Percentiles rank a stretch among this genome's conserved stretches.
Evolutionary conservation across 92 coral and sea anemone genomes (phyloP).

Genomic region (Palythoa grandis): DNA sequence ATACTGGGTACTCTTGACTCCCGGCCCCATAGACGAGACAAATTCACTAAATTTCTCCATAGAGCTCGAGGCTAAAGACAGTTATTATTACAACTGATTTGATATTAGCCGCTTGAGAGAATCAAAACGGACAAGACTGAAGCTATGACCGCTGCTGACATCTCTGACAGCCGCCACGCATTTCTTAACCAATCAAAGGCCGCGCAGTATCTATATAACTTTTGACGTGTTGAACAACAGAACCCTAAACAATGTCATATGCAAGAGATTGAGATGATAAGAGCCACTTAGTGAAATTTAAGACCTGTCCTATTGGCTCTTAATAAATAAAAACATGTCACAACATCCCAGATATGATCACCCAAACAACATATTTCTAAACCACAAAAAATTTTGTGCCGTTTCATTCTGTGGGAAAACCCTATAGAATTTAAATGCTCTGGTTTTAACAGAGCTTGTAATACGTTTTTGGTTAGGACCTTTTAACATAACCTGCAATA

Average conservation of each 20-base stretch:
- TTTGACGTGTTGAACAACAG: constrained; percentile 34
- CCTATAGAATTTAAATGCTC: neutral
- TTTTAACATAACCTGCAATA: neutral
- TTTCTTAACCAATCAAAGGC: constrained; percentile 44
- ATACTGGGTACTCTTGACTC: constrained; percentile 55
- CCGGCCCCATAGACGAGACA: constrained; percentile 77
- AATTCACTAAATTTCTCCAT: constrained; percentile 96
- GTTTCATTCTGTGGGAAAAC: neutral
- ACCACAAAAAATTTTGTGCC: neutral
- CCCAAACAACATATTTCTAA: constrained; percentile 11
- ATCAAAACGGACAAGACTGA: constrained; percentile 16
- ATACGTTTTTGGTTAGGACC: neutral
- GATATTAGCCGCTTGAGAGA: constrained; percentile 42
- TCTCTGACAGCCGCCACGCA: constrained; percentile 56
- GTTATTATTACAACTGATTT: constrained; percentile 44
- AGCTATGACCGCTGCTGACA: constrained; percentile 40
- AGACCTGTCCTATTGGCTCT: constrained; percentile 40
- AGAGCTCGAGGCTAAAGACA: constrained; percentile 42
- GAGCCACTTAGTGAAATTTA: constrained; percentile 36
- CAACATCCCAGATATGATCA: constrained; percentile 27
- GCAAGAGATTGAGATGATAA: constrained; percentile 61
- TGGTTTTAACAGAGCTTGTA: neutral
- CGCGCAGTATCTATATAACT: constrained; percentile 42
- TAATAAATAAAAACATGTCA: constrained; percentile 39
- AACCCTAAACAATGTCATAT: constrained; percentile 44